phyloP scores from a whole-genome alignment of 2,797 vertebrate genomes.

The Silurus aristotelis region DNA sequence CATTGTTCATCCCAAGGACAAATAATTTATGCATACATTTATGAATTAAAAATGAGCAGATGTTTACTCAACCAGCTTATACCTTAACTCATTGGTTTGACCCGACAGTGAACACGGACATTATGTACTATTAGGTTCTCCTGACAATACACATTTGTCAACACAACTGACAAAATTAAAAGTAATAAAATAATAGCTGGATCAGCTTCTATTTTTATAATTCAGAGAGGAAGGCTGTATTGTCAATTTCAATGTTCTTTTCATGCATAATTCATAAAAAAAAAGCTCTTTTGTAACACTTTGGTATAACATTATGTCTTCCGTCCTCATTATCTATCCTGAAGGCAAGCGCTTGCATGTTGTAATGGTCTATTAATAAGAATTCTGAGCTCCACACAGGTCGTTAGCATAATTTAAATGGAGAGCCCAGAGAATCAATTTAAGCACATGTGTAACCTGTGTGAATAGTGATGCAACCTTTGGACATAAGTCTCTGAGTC shows the following conservation, averaged over 20 bases:
- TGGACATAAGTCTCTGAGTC: not conserved
- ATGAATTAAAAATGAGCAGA: not conserved
- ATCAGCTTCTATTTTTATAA: not conserved
- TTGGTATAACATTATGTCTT: not conserved
- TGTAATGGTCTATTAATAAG: not conserved
- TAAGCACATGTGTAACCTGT: not conserved
- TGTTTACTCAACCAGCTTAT: not conserved
- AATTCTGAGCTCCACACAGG: too few relatives aligned
- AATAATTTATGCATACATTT: not conserved
- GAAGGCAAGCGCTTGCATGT: not conserved
- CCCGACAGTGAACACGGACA: not conserved
- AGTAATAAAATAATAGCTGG: not conserved
- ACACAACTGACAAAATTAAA: not conserved
- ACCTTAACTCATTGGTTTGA: not conserved
- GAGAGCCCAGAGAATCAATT: not conserved
- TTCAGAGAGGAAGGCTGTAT: not conserved
- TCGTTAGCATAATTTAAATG: slow-evolving; percentile 5
- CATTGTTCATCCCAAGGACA: not conserved
- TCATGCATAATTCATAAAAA: not conserved
- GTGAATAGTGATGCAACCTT: not conserved
- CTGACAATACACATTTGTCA: not conserved
- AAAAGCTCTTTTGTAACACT: not conserved
- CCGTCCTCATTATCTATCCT: not conserved
- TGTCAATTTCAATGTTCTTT: not conserved
- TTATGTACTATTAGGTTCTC: not conserved